Evolutionary conservation across 2,113 vertebrate genomes (phyloP).

Genomic region (Pangasianodon gigas): DNA sequence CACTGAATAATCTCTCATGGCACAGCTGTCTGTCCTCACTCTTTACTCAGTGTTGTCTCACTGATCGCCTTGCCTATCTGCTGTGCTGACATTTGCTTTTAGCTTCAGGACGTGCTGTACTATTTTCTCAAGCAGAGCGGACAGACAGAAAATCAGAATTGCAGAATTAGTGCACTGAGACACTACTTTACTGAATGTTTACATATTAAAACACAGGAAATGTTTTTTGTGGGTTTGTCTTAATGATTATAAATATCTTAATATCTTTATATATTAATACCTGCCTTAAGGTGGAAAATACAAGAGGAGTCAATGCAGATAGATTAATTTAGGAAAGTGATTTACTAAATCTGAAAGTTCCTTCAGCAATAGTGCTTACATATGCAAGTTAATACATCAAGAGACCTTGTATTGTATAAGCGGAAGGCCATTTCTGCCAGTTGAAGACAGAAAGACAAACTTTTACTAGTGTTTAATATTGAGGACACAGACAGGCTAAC

Average conservation of each 20-base stretch:
- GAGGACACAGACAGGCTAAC: neutral
- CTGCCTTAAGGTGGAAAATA: neutral
- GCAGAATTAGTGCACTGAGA: neutral
- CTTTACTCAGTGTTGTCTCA: conserved; percentile 12
- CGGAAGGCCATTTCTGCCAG: neutral
- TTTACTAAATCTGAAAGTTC: neutral
- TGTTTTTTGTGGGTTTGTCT: neutral
- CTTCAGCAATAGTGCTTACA: neutral
- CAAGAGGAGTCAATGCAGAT: neutral
- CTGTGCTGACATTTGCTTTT: conserved; percentile 12
- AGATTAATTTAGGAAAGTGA: neutral
- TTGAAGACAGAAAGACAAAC: no score
- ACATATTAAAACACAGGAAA: neutral
- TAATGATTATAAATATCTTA: neutral
- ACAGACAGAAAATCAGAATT: neutral
- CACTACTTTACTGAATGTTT: neutral
- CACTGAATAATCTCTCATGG: conserved; percentile 16
- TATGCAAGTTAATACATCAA: neutral
- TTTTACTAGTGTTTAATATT: neutral
- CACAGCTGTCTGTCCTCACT: neutral
- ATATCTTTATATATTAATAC: neutral
- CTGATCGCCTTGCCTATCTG: neutral
- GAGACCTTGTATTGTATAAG: neutral
- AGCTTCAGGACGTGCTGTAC: neutral
- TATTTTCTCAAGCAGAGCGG: neutral